These are phyloP conservation scores for Gymnothorax reevesii DNA, from an alignment of 2,797 vertebrate genomes.

Conservation along the genomic window DNA sequence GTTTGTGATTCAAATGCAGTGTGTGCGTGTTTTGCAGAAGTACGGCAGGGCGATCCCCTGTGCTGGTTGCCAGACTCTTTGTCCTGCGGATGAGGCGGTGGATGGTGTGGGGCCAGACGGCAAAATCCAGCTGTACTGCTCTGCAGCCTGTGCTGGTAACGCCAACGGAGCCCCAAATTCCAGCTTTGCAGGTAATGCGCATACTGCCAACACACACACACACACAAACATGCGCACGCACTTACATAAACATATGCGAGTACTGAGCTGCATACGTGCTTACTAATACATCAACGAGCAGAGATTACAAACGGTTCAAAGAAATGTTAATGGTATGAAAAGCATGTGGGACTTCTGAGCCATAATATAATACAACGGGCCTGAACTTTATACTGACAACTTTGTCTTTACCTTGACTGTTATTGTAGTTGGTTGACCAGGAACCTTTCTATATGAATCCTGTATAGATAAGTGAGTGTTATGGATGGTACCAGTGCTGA, in stretches of 20 bases:
- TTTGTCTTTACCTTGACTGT: too few relatives aligned
- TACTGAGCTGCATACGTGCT: neutral
- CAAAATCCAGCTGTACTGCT: constrained; percentile 87
- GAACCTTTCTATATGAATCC: too few relatives aligned
- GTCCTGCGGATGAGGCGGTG: constrained; percentile 80
- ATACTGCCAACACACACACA: neutral
- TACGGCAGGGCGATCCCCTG: constrained; percentile 74
- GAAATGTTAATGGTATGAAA: too few relatives aligned
- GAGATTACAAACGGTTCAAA: too few relatives aligned
- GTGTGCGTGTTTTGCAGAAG: constrained; percentile 5
- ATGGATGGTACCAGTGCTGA: too few relatives aligned
- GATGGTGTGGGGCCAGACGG: constrained; percentile 80
- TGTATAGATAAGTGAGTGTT: too few relatives aligned
- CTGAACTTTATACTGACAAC: too few relatives aligned
- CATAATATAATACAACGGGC: too few relatives aligned
- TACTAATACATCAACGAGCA: too few relatives aligned
- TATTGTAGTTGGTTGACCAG: too few relatives aligned
- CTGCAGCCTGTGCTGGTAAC: neutral
- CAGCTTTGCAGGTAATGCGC: neutral
- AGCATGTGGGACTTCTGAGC: too few relatives aligned
- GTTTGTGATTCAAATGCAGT: neutral
- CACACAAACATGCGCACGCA: neutral
- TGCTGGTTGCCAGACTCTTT: constrained; percentile 80
- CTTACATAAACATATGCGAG: too few relatives aligned
- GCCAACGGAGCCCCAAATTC: neutral